These are phyloP conservation scores for Allygus modestus DNA, from an alignment of 2,888 invertebrate genomes.

Conservation along the genomic window DNA sequence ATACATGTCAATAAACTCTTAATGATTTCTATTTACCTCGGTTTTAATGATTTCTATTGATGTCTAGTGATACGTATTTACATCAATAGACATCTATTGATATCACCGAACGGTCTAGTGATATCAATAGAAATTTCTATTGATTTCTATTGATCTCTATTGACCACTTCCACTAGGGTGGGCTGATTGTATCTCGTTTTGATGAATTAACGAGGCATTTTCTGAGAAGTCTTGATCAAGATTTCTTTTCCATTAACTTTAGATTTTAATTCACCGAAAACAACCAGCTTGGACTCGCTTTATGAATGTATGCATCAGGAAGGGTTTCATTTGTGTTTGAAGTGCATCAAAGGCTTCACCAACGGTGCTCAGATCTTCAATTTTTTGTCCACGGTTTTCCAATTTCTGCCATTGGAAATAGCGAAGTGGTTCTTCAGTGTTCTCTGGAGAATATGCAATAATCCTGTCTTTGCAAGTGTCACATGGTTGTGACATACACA, in stretches of 20 bases:
- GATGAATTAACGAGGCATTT: conserved; percentile 26
- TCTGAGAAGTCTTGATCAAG: conserved; percentile 21
- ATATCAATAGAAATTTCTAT: no score
- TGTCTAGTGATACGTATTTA: no score
- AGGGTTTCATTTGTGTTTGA: neutral
- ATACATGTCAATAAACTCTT: no score
- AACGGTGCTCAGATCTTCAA: neutral
- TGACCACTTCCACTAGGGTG: no score
- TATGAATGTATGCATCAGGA: conserved; percentile 4
- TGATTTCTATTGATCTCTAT: no score
- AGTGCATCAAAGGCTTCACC: neutral
- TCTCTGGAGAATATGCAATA: neutral
- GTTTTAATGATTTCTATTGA: no score
- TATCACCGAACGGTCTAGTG: no score
- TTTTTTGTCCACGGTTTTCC: neutral
- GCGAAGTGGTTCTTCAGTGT: neutral
- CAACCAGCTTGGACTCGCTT: neutral
- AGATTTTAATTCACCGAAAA: neutral
- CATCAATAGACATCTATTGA: no score
- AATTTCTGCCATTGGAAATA: conserved; percentile 12
- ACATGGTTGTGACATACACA: neutral
- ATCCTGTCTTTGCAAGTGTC: neutral
- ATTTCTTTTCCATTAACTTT: conserved; percentile 14
- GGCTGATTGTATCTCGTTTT: conserved; percentile 39
- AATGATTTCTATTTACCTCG: no score